Evolutionary conservation across 1,140 invertebrate genomes (phyloP).

Genomic region (Cotesia glomerata): DNA sequence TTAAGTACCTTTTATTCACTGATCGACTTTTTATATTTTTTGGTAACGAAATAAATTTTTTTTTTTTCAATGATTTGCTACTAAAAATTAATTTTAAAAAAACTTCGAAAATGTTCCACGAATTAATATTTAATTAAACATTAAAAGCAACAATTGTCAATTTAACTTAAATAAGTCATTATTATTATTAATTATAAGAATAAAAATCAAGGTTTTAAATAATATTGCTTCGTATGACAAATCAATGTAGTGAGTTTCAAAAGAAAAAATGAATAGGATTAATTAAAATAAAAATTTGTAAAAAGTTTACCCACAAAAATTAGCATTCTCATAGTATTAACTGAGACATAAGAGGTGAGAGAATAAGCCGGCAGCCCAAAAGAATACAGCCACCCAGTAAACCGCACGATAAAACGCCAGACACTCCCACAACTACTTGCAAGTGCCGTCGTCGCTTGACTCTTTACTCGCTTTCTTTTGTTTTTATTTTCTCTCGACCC

Average conservation of each 20-base stretch:
- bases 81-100: too few species aligned
- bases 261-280: background rate
- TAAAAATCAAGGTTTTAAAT: background rate
- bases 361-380: constrained; percentile 26
- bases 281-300: background rate
- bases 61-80: too few species aligned
- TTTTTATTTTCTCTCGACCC: constrained; percentile 37
- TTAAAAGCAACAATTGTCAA: too few species aligned
- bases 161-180: too few species aligned
- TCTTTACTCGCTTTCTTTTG: constrained; percentile 26
- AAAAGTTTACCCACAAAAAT: background rate
- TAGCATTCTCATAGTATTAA: background rate
- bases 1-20: too few species aligned
- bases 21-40: too few species aligned
- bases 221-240: background rate
- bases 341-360: constrained; percentile 37
- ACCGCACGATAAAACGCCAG: constrained; percentile 54
- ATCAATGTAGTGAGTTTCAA: background rate
- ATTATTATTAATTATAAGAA: too few species aligned
- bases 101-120: too few species aligned
- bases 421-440: constrained; percentile 31
- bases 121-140: too few species aligned
- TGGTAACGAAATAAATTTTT: too few species aligned
- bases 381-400: constrained; percentile 45
- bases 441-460: constrained; percentile 7